Evolutionary conservation across 2,113 vertebrate genomes (phyloP), one percentile per base, ranked within the genome.

Genomic region (Oncorhynchus kisutch): DNA sequence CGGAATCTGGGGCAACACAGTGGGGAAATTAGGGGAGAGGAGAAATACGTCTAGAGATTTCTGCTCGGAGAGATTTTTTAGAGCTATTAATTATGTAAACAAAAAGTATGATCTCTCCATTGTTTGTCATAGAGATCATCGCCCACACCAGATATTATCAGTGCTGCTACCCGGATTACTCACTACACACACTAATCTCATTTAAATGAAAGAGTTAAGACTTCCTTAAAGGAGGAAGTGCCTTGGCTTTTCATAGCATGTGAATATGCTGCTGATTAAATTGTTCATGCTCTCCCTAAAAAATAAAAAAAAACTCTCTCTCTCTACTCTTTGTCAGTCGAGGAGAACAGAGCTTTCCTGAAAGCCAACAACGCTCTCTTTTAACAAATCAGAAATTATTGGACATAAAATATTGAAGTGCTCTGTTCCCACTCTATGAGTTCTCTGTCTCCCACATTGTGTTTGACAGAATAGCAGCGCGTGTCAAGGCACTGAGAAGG

Each of bases 331-430:
- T 6, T 48, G 34, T 70, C 48, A 49, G 25, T 59, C 2, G 18
- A 16, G 39, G 25, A 48, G 12, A 73, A 81, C 72, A 70, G 64
- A 73, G 67, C 13, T 70, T 71, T 77, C 71, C 73, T 72, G 71
- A 80, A 60, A 75, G 75, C 34, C 8, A 68, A 25, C 29, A 70
- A 70, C 49, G 14, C 29, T 16, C 16, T 72, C 69, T 76, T 62
- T 62, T 69, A 72, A 77, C 74, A 71, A 80, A 77, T 80, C 51
- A 74, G 49, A 80, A 80, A 80, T 71, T 27, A 54, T 81, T 81
- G 24, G 25, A 76, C 67, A 85, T 79, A 45, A 75, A 81, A 83
- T 76, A 78, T 82, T 80, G 73, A 81, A 69, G 68, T 25, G 57
- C n/a, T 76, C 45, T 39, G 59, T 65, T 59, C 4, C 18, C 54